A percentile compares a stretch with the other conserved stretches of the same genome.
Conservation (phyloP, 92 coral and sea anemone genomes). For the Porites divaricata region DNA sequence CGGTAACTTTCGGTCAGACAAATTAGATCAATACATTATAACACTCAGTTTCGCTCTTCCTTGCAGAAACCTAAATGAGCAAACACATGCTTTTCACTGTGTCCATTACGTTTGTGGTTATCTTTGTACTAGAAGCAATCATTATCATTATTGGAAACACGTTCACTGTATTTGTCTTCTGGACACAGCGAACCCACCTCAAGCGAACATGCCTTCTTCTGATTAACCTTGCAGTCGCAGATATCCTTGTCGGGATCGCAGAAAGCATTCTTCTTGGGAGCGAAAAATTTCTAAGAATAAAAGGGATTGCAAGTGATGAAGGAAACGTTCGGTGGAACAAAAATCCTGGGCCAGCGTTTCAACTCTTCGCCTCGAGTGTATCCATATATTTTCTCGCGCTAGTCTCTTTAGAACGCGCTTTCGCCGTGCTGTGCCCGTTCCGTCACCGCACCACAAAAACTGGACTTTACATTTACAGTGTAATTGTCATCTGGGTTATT, state of each 20-base stretch:
- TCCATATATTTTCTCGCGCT: constrained; percentile 1
- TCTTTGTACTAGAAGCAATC: neutral
- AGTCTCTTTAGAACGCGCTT: constrained; percentile 3
- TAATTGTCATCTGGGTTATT: neutral
- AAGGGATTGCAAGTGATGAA: neutral
- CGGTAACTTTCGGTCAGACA: too few species aligned
- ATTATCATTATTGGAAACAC: neutral
- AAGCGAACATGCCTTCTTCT: neutral
- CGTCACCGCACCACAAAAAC: neutral
- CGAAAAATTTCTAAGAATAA: too few species aligned
- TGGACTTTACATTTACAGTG: neutral
- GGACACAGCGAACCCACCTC: neutral
- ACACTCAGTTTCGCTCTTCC: too few species aligned
- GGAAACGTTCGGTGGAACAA: too few species aligned
- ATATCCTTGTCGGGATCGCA: constrained; percentile 6
- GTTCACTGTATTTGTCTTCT: constrained; percentile 2
- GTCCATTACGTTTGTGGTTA: neutral
- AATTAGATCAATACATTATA: too few species aligned
- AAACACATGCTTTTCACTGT: neutral
- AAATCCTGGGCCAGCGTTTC: neutral
- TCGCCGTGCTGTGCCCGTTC: constrained; percentile 1
- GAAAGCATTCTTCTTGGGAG: neutral
- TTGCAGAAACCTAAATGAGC: neutral
- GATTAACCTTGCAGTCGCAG: constrained; percentile 24
- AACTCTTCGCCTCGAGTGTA: neutral